phyloP scores from a whole-genome alignment of 2,113 vertebrate genomes.

The Pelecanus crispus region DNA sequence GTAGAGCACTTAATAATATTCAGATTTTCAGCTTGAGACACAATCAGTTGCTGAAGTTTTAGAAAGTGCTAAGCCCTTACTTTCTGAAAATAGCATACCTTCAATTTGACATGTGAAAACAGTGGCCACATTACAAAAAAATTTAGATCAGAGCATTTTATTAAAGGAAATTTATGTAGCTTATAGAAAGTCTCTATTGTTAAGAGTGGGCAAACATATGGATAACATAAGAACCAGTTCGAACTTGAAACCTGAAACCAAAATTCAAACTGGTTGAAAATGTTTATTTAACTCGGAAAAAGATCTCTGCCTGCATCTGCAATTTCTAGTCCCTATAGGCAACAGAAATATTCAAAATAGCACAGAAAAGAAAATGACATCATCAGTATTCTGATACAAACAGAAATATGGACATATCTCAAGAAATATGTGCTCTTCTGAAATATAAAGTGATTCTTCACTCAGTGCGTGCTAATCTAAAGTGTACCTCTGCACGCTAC shows the following conservation, averaged over 20 bases:
- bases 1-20: neutral
- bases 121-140: neutral
- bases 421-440: neutral
- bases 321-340: neutral
- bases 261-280: neutral
- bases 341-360: slow-evolving; percentile 19
- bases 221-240: neutral
- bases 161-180: neutral
- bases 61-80: neutral
- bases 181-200: neutral
- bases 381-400: neutral
- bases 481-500: neutral
- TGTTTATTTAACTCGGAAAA: slow-evolving; percentile 23
- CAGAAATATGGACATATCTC: neutral
- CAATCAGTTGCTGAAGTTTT: neutral
- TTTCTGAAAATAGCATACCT: neutral
- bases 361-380: neutral
- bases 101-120: neutral
- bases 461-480: neutral
- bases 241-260: slow-evolving; percentile 23
- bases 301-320: neutral
- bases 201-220: neutral
- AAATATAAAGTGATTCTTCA: neutral
- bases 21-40: neutral
- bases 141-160: neutral